Evolutionary conservation across 2,888 invertebrate species (phyloP).

Genomic region (Lycia hirtaria): DNA sequence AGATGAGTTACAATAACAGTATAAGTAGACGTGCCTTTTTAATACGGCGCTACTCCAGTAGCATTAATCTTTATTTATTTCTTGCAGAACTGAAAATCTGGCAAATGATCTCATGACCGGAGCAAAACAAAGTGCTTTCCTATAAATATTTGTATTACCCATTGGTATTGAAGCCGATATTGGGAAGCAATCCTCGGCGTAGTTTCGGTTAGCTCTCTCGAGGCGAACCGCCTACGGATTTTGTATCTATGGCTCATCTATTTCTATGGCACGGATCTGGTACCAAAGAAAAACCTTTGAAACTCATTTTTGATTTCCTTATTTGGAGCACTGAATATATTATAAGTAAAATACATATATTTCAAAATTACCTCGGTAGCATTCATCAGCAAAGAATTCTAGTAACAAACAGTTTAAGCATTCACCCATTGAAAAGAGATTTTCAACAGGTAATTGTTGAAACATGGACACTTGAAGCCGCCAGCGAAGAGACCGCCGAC

Average conservation of each 20-base stretch:
- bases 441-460: too few species aligned
- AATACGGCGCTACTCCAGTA: not conserved
- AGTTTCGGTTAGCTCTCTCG: conserved; percentile 12
- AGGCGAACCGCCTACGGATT: conserved; percentile 6
- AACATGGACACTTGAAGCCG: too few species aligned
- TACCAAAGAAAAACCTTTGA: not conserved
- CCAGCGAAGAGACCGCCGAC: too few species aligned
- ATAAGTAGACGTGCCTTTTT: too few species aligned
- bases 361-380: too few species aligned
- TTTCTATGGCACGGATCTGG: conserved; percentile 6
- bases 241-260: conserved; percentile 7
- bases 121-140: conserved; percentile 12
- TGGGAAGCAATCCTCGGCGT: conserved; percentile 9
- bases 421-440: too few species aligned
- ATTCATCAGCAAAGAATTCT: too few species aligned
- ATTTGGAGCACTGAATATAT: not conserved
- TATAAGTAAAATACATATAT: too few species aligned
- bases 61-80: not conserved
- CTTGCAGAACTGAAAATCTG: not conserved
- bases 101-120: conserved; percentile 10
- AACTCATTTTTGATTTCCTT: not conserved
- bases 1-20: too few species aligned
- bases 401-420: too few species aligned
- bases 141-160: conserved; percentile 21
- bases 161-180: conserved; percentile 6